Evolutionary conservation across 1,140 invertebrate genomes (phyloP), one percentile per base, ranked within the genome.

Genomic region (Fopius arisanus): DNA sequence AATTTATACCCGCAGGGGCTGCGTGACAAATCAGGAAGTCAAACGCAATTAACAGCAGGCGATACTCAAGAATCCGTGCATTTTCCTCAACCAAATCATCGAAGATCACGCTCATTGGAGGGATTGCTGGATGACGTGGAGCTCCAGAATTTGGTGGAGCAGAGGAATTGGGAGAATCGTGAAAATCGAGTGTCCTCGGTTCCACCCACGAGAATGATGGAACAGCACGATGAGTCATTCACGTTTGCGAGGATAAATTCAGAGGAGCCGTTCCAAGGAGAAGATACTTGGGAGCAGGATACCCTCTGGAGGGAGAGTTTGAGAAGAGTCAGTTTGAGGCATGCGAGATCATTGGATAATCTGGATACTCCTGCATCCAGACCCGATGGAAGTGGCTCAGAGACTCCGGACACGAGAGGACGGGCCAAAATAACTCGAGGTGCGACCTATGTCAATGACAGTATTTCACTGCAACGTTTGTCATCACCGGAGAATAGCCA

Each of bases 261-360:
- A 21, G 62, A 70, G 2, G 73, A 75, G 67, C 76, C 28, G 43
- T 86, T 83, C 29, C 82, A 83, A 67, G 91, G 90, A 28, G 92
- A 93, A 75, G 91, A 93, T 84, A 90, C 94, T 26, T 96, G 94
- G 94, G 94, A 95, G 82, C 94, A 96, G 84, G 94, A 96, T 83
- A 85, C 90, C 5, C 86, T 95, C 0, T 96, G 94, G 94, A 88
- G 93, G 67, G 94, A 96, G 80, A 94, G 92, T 78, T 86, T 96
- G 16, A 89, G 94, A 37, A 90, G 92, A 73, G 93, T 94, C 0
- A 95, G 93, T 74, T 90, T 95, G 75, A 88, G 94, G 66, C 94
- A 96, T 82, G 94, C 94, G 0, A 90, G 93, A 59, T 95, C 94
- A 0, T 86, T 95, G 81, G 94, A 95, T 78, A 93, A 95, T 83